Base-by-base conservation (phyloP, 2,888 invertebrate genomes). In the Odontomyia ornata region DNA sequence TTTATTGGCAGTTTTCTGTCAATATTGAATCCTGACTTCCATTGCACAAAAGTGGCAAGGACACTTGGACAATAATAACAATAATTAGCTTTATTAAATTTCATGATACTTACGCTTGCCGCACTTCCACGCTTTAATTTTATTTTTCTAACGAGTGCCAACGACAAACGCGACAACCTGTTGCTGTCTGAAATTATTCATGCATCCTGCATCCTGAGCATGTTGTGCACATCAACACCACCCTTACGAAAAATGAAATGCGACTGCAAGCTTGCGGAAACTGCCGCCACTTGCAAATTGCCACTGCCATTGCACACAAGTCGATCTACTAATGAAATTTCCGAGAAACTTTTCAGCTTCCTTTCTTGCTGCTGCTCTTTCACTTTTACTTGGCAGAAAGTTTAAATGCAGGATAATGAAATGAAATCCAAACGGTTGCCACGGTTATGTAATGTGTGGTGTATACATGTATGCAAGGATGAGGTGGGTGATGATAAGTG, bases 241-340 rank as follows among this genome's bases (percentile, higher is more conserved):
- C 13, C 57, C 57, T 23, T 25, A 25, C 18, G 57, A 60, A 36
- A 36, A 36, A 36, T 9, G 36, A 36, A 36, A 18, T 25, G 25
- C 36, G 5, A 36, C 57, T 60, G 18, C 57, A 21, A 36, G 46
- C 69, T 69, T 46, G 25, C 69, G 47, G n/a, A 46, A 69, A 46
- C 30, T 69, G 23, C 60, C 36, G 36, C 73, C 36, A 57, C 73
- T 73, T 73, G 73, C 73, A 73, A 73, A 73, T 73, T 73, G 57
- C 25, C 28, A 73, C 43, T 73, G 72, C 56, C 28, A 73, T 36
- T 73, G 72, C 56, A 72, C 72, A 73, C 73, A 73, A 57, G 36
- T 73, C 36, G 73, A 13, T 25, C 60, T 28, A 73, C 73, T 36
- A 73, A 73, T 57, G 73, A 73, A 60, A 57, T 57, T 73, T 57